Base-by-base conservation (phyloP, 2,888 invertebrate species). In the Agrochola macilenta region DNA sequence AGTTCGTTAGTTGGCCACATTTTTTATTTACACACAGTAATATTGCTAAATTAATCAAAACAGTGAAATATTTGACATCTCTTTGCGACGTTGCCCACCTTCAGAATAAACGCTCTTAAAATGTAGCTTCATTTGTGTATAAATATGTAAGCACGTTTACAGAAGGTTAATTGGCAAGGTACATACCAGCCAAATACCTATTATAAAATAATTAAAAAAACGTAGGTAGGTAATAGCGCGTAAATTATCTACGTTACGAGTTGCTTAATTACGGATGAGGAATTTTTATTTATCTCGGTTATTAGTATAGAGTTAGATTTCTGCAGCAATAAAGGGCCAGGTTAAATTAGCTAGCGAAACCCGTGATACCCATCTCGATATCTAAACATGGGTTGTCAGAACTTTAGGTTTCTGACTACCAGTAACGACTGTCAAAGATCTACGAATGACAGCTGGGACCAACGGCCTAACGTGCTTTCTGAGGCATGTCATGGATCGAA, bases 271-370 rank as follows among this genome's bases (percentile, higher is more conserved):
- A 39, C 35, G 5, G 23, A 64, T 35, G 8, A 49, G 17, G 35
- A 79, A 23, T 52, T 52, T 23, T 52, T 9, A 23, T 52, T 52
- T 52, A 7, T 20, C 39, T 77, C 39, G 11, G 65, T 49, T 52
- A 66, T 78, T 52, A 52, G n/a, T 20, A 30, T 30, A 30, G 58
- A 58, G 5, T 78, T 60, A 39, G 1, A 52, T 43, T 77, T 65
- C 9, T 39, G 23, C n/a, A 30, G 12, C 30, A 35, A 54, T 64
- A 35, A 5, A 52, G 64, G 35, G 64, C 23, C 8, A 39, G 35
- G 14, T 23, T 39, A 39, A 39, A 39, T 64, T 39, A 35, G 0
- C 14, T 64, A 64, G n/a, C 14, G 2, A 9, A n/a, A 39, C 39
- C n/a, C 4, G 8, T 8, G 14, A n/a, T 23, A 61, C 30, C 35